These are phyloP conservation scores for Cerastis leucographa DNA, from an alignment of 2,888 invertebrate species.

Conservation along the genomic window DNA sequence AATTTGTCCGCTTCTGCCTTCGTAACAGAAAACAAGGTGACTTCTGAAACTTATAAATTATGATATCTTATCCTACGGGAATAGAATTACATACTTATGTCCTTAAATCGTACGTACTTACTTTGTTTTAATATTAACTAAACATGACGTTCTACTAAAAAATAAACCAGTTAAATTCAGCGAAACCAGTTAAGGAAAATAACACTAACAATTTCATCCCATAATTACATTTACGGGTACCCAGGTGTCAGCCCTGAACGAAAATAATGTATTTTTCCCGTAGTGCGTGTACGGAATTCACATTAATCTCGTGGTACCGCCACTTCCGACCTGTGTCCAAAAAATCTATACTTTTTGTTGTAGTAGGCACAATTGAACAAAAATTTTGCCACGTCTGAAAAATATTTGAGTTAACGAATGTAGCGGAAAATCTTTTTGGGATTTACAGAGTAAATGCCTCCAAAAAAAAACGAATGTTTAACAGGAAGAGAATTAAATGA, in stretches of 20 bases:
- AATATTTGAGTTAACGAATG: constrained; percentile 39
- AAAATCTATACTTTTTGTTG: constrained; percentile 74
- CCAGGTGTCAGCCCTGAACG: constrained; percentile 66
- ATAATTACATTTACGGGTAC: constrained; percentile 37
- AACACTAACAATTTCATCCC: constrained; percentile 1
- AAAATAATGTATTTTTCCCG: constrained; percentile 74
- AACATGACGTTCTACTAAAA: not conserved
- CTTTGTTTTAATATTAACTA: not conserved
- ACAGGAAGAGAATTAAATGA: not conserved
- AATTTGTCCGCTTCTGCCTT: not conserved
- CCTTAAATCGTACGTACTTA: not conserved
- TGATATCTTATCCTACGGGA: no score
- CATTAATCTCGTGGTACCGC: constrained; percentile 77
- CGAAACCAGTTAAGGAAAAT: not conserved
- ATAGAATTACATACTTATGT: no score
- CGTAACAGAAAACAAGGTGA: not conserved
- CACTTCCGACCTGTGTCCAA: constrained; percentile 72
- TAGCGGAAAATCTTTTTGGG: constrained; percentile 23
- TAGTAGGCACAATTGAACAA: constrained; percentile 58
- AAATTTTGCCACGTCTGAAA: constrained; percentile 50
- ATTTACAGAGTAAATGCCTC: constrained; percentile 1
- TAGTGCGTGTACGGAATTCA: constrained; percentile 73
- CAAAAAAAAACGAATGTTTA: not conserved
- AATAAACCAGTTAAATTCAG: not conserved
- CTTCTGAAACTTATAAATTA: not conserved